Evolutionary conservation across 2,888 invertebrate species (phyloP), one percentile per base, ranked within the genome.

Genomic region (Cyclophora punctaria): DNA sequence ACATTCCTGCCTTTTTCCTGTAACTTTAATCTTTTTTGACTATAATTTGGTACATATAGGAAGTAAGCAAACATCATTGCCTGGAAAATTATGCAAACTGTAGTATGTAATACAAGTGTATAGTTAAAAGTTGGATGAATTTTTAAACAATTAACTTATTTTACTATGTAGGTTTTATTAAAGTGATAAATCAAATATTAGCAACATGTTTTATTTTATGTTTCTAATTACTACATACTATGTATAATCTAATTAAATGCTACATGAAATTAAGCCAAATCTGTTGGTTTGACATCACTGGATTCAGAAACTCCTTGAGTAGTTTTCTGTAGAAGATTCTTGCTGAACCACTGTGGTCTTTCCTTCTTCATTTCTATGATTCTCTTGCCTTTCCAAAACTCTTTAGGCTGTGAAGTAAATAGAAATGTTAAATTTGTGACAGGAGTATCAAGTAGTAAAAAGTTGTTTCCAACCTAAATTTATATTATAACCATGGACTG

Each of bases 301-400:
- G 91, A 91, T 41, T 90, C 86, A 0, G 94, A 91, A 43, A 92
- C 90, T 58, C 92, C 90, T 63, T 94, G 92, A 20, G 95, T 95
- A 0, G 94, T 91, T 71, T 93, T 92, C 71, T 96, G 93, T 33
- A 96, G 80, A 47, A 98, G 89, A 82, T 96, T 96, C 66, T 92
- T 93, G 60, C 94, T 93, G 71, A 97, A 98, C 97, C 97, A 98
- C 43, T 91, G 81, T 3, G 98, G 98, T 56, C 97, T 90, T 51
- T 93, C 91, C 74, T 95, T 96, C 46, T 94, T 90, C 90, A 97
- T 91, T 87, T 98, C 97, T 7, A 98, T 92, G 56, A 98, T 90
- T 63, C 94, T 90, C 80, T 96, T 96, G 1, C 92, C 92, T 64
- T 92, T 83, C 78, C 90, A 90, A 58, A 86, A 90, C 64, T 93